Percentiles rank a stretch among this genome's conserved stretches.
Evolutionary conservation across 2,113 vertebrate genomes (phyloP).

Genomic region (Melanotaenia duboulayi): DNA sequence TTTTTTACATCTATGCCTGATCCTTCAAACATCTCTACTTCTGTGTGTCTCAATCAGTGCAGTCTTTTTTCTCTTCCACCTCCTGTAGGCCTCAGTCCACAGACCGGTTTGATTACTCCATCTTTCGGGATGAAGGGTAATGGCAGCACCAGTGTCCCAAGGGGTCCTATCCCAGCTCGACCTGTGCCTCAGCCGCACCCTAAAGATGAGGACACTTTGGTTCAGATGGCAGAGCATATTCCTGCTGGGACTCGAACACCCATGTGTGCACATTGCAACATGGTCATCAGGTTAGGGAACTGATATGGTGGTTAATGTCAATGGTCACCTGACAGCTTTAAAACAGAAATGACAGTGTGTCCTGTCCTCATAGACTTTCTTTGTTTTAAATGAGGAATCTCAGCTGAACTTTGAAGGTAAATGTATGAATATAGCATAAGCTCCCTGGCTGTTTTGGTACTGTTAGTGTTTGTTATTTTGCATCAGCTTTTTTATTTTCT

Average conservation of each 20-base stretch:
- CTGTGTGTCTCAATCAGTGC: background rate
- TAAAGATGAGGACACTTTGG: conserved; percentile 87
- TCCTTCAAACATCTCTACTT: background rate
- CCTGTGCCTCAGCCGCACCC: conserved; percentile 75
- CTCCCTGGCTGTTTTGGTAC: too few species aligned
- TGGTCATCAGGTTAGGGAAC: conserved; percentile 89
- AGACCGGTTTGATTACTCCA: conserved; percentile 73
- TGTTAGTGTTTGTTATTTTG: too few species aligned
- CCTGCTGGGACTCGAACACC: conserved; percentile 93
- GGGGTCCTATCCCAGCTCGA: conserved; percentile 61
- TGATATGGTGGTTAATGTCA: background rate
- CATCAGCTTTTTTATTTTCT: too few species aligned
- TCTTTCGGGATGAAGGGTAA: conserved; percentile 85
- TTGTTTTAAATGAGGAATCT: background rate
- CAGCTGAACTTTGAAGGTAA: too few species aligned
- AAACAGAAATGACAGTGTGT: background rate
- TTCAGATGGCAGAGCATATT: conserved; percentile 95
- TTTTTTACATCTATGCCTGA: background rate
- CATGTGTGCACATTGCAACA: conserved; percentile 93
- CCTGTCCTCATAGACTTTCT: background rate
- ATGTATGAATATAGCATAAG: too few species aligned
- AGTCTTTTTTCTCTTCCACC: background rate
- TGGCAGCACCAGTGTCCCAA: conserved; percentile 58
- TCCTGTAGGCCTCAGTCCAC: conserved; percentile 27
- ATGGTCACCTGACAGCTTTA: background rate